Base-by-base conservation (phyloP, 2,113 vertebrate species). In the Nasalis larvatus region DNA sequence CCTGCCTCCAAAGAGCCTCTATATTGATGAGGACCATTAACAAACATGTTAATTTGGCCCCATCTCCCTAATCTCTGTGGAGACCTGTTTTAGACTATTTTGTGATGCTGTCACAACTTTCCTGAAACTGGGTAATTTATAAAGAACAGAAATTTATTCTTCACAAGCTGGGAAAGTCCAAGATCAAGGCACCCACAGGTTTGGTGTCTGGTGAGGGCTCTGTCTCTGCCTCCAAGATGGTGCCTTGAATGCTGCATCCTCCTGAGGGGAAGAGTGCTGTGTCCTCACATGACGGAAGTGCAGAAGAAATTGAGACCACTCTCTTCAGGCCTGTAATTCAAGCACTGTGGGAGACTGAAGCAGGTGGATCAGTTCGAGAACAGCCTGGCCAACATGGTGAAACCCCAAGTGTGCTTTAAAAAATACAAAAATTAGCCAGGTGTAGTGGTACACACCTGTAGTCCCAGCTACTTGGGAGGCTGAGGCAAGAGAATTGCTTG, bases 231-330 rank as follows among this genome's bases (percentile, higher is more conserved):
- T 63, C 23, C 6, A 32, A 35, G 32, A 32, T 89, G 37, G 21
- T 2, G 3, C 35, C 14, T 27, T 77, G 32, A 68, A 1, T 58
- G 7, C 4, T 71, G 0, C 42, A 9, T 32, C 23, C 76, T 81
- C 9, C 17, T 14, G 25, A 17, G 56, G 27, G 23, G 3, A n/a
- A 4, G 7, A 54, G 14, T 8, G 3, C 13, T 45, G 0, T 54
- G 23, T 86, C 2, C 52, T 73, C 23, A 8, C 14, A 7, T n/a
- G 74, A 11, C 8, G 1, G 30, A 54, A 80, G 27, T 52, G 17
- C 16, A 45, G 63, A 20, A 52, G 27, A 83, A 40, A 73, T 10
- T 45, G 52, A 63, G 30, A 27, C 60, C 27, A 63, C 60, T 63
- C 60, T 63, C 60, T 63, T 63, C 60, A 30, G 27, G 11, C 60